These are phyloP conservation scores for Willowsia nigromaculata DNA, from an alignment of 2,888 invertebrate genomes.

Conservation along the genomic window DNA sequence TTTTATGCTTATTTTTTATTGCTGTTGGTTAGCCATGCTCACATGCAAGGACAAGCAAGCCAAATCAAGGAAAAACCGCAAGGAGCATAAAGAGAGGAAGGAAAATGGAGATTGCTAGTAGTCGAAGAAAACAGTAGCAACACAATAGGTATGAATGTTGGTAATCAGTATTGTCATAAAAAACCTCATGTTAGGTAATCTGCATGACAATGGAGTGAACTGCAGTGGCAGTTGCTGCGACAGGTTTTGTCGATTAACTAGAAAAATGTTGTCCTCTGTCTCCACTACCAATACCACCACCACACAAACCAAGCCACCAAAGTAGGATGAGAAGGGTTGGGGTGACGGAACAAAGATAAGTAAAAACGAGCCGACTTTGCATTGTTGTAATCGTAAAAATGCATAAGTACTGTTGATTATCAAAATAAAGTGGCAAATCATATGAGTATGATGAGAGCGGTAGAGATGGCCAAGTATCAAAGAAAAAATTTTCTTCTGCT, in stretches of 20 bases:
- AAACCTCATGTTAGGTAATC: slow-evolving; percentile 12
- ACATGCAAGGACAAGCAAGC: neutral
- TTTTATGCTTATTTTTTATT: neutral
- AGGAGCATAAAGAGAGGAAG: neutral
- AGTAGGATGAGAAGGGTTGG: neutral
- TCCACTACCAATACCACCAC: neutral
- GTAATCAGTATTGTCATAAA: neutral
- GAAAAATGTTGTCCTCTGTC: slow-evolving; percentile 48
- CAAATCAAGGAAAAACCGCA: neutral
- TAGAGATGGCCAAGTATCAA: neutral
- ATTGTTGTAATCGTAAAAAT: neutral
- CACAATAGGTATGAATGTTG: neutral
- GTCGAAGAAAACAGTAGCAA: slow-evolving; percentile 13
- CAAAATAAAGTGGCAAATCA: slow-evolving; percentile 6
- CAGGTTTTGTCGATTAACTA: slow-evolving; percentile 59
- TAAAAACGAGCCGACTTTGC: neutral
- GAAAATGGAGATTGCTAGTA: neutral
- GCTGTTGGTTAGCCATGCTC: neutral
- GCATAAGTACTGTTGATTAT: neutral
- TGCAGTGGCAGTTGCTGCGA: neutral
- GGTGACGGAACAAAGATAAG: neutral
- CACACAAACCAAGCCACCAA: neutral
- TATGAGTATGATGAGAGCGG: neutral
- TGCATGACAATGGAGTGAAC: slow-evolving; percentile 23
- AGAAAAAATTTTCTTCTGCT: neutral